Base-by-base conservation (phyloP, 1,140 invertebrate genomes). In the Nylanderia fulva region DNA sequence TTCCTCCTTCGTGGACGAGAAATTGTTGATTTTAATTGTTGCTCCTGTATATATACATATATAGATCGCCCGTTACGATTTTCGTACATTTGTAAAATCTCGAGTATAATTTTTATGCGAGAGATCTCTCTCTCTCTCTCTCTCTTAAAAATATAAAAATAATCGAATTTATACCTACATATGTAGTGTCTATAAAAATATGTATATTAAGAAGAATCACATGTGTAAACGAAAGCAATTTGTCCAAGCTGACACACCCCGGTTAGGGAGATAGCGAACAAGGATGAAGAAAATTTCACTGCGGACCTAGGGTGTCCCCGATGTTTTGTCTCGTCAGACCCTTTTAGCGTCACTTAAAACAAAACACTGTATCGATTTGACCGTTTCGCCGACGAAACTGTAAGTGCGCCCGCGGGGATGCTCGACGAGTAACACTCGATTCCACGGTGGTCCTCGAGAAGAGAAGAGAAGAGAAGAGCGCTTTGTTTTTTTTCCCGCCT, bases 381-480 rank as follows among this genome's bases (percentile, higher is more conserved):
- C 87, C 80, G 90, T 82, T 89, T 84, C 82, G 39, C 24, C 85
- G 15, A 48, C 45, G 68, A 74, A 84, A 90, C 71, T 63, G 33
- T 79, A 84, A 90, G 75, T 63, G 33, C 39, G 79, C 88, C 75
- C 85, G 64, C 85, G 82, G 87, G 86, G 77, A 85, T 48, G 85
- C 68, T 89, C 79, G 88, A 93, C 92, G 91, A 93, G 92, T 93
- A 93, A 92, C 93, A 92, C 91, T 94, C 90, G 92, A 91, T 91
- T 94, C 91, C 64, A 88, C 86, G 85, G 71, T 75, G 85, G 63
- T 84, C 90, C 88, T 91, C 63, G 69, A 89, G 33, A 52, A 82
- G 80, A n/a, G 86, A 80, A 88, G 58, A 75, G 80, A 89, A 42
- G 66, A 82, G 80, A n/a, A 87, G 83, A 88, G 58, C 79, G 80